Conservation (phyloP, 2,888 invertebrate species). For the Ceratothoa steindachneri region DNA sequence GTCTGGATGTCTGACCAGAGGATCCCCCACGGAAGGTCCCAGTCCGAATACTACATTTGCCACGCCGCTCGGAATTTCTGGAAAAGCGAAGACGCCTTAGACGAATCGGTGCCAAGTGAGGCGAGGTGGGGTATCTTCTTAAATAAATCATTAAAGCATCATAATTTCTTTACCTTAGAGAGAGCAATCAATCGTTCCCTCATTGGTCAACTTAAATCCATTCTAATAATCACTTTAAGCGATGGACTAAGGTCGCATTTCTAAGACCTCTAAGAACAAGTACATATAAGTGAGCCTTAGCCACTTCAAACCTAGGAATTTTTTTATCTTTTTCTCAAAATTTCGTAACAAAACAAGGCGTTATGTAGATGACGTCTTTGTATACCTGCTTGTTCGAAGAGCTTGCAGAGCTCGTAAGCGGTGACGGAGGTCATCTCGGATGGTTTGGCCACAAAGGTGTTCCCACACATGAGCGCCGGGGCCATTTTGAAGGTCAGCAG, state of each 20-base stretch:
- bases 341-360: too few relatives aligned
- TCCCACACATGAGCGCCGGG: constrained; percentile 56
- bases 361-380: too few relatives aligned
- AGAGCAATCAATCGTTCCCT: too few relatives aligned
- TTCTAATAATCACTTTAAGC: too few relatives aligned
- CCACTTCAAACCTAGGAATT: too few relatives aligned
- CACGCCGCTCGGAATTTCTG: constrained; percentile 56
- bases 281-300: too few relatives aligned
- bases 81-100: too few relatives aligned
- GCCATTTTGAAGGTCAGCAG: constrained; percentile 59
- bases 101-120: background rate
- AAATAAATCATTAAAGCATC: background rate
- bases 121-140: background rate
- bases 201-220: too few relatives aligned
- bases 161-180: too few relatives aligned
- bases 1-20: constrained; percentile 56
- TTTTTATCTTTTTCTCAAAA: too few relatives aligned
- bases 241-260: too few relatives aligned
- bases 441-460: constrained; percentile 59
- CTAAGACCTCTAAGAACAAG: too few relatives aligned
- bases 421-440: constrained; percentile 60
- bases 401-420: constrained; percentile 56
- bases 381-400: constrained; percentile 57
- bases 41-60: constrained; percentile 59
- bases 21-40: constrained; percentile 56